Conservation (phyloP, 2,113 vertebrate species). For the Siniperca chuatsi region DNA sequence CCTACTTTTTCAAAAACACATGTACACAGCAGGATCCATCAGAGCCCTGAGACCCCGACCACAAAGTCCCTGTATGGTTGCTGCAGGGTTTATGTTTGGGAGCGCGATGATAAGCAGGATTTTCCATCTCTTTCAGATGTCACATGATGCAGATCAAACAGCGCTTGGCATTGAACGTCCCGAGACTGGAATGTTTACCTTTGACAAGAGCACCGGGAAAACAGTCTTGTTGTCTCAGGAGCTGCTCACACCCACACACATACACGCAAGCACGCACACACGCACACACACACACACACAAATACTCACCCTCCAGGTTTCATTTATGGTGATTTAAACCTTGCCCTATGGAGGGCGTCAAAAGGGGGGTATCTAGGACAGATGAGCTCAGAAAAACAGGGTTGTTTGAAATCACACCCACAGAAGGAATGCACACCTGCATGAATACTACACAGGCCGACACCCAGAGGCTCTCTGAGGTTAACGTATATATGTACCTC, state of each 20-base stretch:
- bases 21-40: slow-evolving; percentile 18
- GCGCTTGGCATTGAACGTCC: slow-evolving; percentile 71
- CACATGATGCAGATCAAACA: slow-evolving; percentile 76
- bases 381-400: slow-evolving; percentile 66
- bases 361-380: slow-evolving; percentile 27
- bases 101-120: slow-evolving; percentile 35
- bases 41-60: neutral
- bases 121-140: slow-evolving; percentile 65
- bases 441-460: slow-evolving; percentile 21
- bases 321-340: slow-evolving; percentile 61
- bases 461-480: slow-evolving; percentile 27
- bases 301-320: slow-evolving; percentile 12
- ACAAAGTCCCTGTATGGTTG: slow-evolving; percentile 15
- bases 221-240: slow-evolving; percentile 63
- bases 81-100: slow-evolving; percentile 40
- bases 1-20: slow-evolving; percentile 62
- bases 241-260: slow-evolving; percentile 21
- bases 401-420: slow-evolving; percentile 70
- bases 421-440: slow-evolving; percentile 73
- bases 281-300: neutral
- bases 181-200: slow-evolving; percentile 78
- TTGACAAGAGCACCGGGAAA: slow-evolving; percentile 64
- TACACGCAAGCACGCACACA: neutral
- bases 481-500: neutral
- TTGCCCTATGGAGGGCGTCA: slow-evolving; percentile 44